Percentiles rank a stretch among this genome's conserved stretches.
Conservation (phyloP, 2,888 invertebrate species). For the Trichopoda pennipes region DNA sequence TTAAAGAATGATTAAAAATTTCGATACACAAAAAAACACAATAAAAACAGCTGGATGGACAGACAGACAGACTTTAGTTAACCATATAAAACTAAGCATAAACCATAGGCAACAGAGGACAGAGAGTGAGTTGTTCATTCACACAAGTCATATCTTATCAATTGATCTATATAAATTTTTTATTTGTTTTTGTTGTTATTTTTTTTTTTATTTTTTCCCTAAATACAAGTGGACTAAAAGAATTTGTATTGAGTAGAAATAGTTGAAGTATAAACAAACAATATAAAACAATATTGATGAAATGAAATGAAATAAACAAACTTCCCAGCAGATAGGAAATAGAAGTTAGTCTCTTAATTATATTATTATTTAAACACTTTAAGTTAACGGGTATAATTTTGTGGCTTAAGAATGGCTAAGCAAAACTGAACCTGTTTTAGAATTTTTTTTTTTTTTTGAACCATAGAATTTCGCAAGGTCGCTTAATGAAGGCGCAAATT, state of each 20-base stretch:
- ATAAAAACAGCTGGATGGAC: slow-evolving; percentile 19
- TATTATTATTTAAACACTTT: too few species aligned
- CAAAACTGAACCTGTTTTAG: too few species aligned
- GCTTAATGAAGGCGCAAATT: too few species aligned
- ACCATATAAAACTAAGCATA: slow-evolving; percentile 12
- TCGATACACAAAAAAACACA: slow-evolving; percentile 17
- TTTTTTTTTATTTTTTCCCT: slow-evolving; percentile 16
- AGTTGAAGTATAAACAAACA: slow-evolving; percentile 50
- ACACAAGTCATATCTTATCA: slow-evolving; percentile 4
- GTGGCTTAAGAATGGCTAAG: too few species aligned
- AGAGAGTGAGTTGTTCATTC: slow-evolving; percentile 9
- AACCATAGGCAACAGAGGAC: background rate
- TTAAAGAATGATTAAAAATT: slow-evolving; percentile 51
- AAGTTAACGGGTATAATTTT: too few species aligned
- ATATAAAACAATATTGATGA: slow-evolving; percentile 12
- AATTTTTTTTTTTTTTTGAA: too few species aligned
- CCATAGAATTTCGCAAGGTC: too few species aligned
- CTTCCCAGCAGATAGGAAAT: background rate
- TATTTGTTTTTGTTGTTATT: slow-evolving; percentile 7
- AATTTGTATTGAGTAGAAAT: slow-evolving; percentile 58
- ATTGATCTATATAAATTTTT: slow-evolving; percentile 42
- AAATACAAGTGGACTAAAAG: slow-evolving; percentile 51
- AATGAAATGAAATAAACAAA: background rate
- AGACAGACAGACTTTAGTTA: background rate
- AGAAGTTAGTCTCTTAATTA: too few species aligned